Conservation (phyloP, 2,888 invertebrate genomes). For the Smittia sp. region DNA sequence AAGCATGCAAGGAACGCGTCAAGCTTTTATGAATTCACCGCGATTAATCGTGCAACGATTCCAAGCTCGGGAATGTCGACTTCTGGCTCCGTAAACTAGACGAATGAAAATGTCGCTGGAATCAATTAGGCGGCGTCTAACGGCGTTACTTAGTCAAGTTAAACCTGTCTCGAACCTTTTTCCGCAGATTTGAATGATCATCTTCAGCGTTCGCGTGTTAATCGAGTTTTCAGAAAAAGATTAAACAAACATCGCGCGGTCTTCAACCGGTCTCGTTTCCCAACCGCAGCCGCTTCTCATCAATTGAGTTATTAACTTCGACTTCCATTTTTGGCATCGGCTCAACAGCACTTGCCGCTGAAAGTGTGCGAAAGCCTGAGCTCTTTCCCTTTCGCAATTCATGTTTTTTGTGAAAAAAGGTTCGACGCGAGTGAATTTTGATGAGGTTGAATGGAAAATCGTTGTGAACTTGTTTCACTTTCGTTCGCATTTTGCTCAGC, state of each 20-base stretch:
- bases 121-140: background rate
- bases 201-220: background rate
- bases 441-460: background rate
- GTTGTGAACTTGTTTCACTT: conserved; percentile 14
- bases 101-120: conserved; percentile 6
- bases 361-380: conserved; percentile 30
- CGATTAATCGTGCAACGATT: background rate
- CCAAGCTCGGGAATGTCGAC: background rate
- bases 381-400: conserved; percentile 1
- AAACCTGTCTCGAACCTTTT: background rate
- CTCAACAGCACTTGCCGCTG: conserved; percentile 28
- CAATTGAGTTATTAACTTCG: conserved; percentile 39
- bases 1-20: conserved; percentile 32
- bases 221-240: no score
- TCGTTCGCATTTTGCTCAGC: background rate
- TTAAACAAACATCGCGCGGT: no score
- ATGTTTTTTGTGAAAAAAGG: conserved; percentile 4
- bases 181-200: background rate
- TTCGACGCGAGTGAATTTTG: conserved; percentile 1
- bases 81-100: background rate
- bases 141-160: background rate
- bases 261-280: conserved; percentile 16
- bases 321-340: conserved; percentile 31
- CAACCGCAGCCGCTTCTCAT: conserved; percentile 16
- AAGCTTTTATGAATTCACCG: conserved; percentile 25